Evolutionary conservation across 2,113 vertebrate species (phyloP), one percentile per base, ranked within the genome.

Genomic region (Vimba vimba): DNA sequence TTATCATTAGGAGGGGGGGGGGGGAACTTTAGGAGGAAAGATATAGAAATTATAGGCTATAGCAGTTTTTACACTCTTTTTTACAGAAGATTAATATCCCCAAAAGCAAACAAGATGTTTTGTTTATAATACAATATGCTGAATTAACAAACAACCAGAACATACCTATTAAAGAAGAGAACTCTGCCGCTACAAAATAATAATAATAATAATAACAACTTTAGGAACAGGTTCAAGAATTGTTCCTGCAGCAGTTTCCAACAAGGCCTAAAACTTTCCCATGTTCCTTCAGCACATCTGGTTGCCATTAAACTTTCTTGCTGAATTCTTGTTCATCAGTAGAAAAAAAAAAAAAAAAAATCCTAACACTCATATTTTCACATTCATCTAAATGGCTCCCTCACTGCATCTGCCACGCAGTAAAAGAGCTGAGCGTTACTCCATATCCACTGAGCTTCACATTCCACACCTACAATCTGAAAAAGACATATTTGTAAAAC

Each of bases 281-380:
- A 86, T 85, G 82, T 90, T 88, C 66, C n/a, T 45, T 82, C 69
- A 39, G 59, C 85, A 92, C 92, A 93, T 93, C 92, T 94, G 93
- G 90, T 93, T 82, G 79, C 86, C 86, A 87, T 92, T 90, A 79
- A 82, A 50, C 84, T 88, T 87, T 79, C 71, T 79, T 64, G 23
- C 86, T 79, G 66, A 76, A 66, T 82, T 59, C 57, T 60, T 21
- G 57, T 87, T 71, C 68, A 86, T 89, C 82, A 83, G 45, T 66
- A 78, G 79, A 85, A 68, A 59, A 80, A 69, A 33, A 79, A 69
- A 33, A 33, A 33, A 82, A 69, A 86, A 0, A 33, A 33, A 33
- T 33, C 33, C 33, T 4, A 33, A 71, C 59, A 17, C 55, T 69
- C 33, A 25, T 79, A 23, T 36, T 30, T 79, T 39, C 25, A 52